phyloP scores from a whole-genome alignment of 92 coral and sea anemone genomes.

The Siderastrea radians region DNA sequence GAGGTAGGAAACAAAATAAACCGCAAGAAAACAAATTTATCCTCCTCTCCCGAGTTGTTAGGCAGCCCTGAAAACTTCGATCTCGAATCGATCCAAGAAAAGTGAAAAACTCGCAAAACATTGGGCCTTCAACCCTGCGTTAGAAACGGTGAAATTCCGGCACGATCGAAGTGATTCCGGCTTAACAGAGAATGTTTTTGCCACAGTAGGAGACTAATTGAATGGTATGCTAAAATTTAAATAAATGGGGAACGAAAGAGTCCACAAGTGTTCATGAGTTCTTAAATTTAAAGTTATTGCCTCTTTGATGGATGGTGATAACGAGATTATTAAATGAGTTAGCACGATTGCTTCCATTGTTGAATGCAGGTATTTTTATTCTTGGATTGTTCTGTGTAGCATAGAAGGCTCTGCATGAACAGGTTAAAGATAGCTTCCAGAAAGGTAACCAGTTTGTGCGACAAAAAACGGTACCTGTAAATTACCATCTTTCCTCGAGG shows the following conservation, averaged over 20 bases:
- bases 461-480: no score
- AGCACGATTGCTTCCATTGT: no score
- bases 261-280: neutral
- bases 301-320: no score
- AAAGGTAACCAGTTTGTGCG: no score
- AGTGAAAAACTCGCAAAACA: neutral
- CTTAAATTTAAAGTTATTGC: neutral
- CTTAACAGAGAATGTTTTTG: neutral
- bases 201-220: conserved; percentile 9
- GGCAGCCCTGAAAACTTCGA: neutral
- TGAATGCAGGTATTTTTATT: no score
- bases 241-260: neutral
- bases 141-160: neutral
- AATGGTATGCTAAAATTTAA: neutral
- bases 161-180: conserved; percentile 1
- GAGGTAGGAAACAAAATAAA: neutral
- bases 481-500: no score
- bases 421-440: no score
- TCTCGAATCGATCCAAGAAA: neutral
- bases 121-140: neutral
- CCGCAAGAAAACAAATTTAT: conserved; percentile 13
- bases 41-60: neutral
- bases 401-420: no score
- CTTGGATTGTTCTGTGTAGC: no score
- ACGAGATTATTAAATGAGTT: no score